Percentiles rank a stretch among this genome's conserved stretches.
phyloP scores from a whole-genome alignment of 2,888 invertebrate species.

The Hyles lineata region DNA sequence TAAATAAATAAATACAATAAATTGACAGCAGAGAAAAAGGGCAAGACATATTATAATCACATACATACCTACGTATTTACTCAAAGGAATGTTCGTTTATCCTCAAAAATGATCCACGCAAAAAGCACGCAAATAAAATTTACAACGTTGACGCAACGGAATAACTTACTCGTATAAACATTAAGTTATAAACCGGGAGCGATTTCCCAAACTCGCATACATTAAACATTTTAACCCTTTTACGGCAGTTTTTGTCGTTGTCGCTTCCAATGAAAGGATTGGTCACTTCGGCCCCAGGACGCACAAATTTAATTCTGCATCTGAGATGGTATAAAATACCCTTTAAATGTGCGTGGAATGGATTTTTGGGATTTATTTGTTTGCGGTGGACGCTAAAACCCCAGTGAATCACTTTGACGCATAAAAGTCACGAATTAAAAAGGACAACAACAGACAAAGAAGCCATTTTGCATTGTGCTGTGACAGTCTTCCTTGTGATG shows the following conservation, averaged over 20 bases:
- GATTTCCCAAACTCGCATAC: slow-evolving; percentile 52
- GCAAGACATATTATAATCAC: too few relatives aligned
- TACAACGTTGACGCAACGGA: slow-evolving; percentile 7
- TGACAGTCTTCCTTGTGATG: slow-evolving; percentile 79
- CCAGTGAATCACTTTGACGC: slow-evolving; percentile 80
- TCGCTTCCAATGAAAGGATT: slow-evolving; percentile 56
- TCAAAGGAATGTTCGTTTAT: too few relatives aligned
- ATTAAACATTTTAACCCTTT: slow-evolving; percentile 49
- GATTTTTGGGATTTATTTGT: slow-evolving; percentile 32
- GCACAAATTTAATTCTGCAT: slow-evolving; percentile 33
- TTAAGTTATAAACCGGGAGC: slow-evolving; percentile 39
- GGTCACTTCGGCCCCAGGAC: slow-evolving; percentile 53
- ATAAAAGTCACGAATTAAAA: slow-evolving; percentile 83
- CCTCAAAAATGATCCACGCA: too few relatives aligned
- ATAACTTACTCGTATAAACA: not conserved
- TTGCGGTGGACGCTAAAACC: slow-evolving; percentile 52
- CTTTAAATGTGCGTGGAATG: slow-evolving; percentile 10
- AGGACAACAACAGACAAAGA: slow-evolving; percentile 82
- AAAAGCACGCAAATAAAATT: slow-evolving; percentile 10
- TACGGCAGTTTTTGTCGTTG: slow-evolving; percentile 63
- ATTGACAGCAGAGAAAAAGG: too few relatives aligned
- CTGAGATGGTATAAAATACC: not conserved
- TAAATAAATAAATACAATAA: too few relatives aligned
- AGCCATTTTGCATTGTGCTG: slow-evolving; percentile 81
- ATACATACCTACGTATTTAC: too few relatives aligned